Evolutionary conservation across 2,113 vertebrate species (phyloP), one percentile per base, ranked within the genome.

Genomic region (Harpagus bidentatus): DNA sequence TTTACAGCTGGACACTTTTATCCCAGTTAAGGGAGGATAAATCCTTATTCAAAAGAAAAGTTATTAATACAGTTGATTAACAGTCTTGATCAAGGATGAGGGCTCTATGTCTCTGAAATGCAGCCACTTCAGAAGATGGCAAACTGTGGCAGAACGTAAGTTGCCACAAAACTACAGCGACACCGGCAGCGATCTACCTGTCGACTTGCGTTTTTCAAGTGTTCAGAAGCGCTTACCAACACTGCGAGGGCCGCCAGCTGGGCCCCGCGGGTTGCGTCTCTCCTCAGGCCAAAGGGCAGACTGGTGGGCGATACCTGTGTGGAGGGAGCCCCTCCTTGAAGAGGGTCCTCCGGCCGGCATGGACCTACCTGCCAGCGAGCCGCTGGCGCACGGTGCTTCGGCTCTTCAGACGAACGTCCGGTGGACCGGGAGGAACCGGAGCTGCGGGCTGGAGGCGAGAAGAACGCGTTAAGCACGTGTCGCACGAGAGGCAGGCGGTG

Each of bases 221-320:
- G 50, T 6, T 63, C 13, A 6, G 25, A 10, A 14, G 34, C 7
- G 26, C 28, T 47, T 3, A 8, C 19, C 0, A 1, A 8, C 29
- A 9, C 47, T 0, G 6, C 0, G 22, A 8, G 45, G 42, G n/a
- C 38, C 69, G 19, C 36, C 13, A 7, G 43, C 1, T 1, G 31
- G 50, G 79, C 50, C 25, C 61, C 0, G 58, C 0, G 15, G 18
- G 14, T 8, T 1, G 22, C 0, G 36, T 2, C 40, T 47, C 32
- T 59, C 42, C 50, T 7, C 11, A 4, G 47, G 47, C 36, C 76
- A 1, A 23, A 38, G 34, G 1, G 25, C 4, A 2, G 47, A 1
- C 19, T 0, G 36, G 38, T 7, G 18, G 14, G 34, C 0, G 34
- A 15, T 1, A 25, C 5, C 74, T 1, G 48, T 1, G 4, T 1